phyloP scores from a whole-genome alignment of 2,888 invertebrate genomes.

The Agrochola lychnidis region DNA sequence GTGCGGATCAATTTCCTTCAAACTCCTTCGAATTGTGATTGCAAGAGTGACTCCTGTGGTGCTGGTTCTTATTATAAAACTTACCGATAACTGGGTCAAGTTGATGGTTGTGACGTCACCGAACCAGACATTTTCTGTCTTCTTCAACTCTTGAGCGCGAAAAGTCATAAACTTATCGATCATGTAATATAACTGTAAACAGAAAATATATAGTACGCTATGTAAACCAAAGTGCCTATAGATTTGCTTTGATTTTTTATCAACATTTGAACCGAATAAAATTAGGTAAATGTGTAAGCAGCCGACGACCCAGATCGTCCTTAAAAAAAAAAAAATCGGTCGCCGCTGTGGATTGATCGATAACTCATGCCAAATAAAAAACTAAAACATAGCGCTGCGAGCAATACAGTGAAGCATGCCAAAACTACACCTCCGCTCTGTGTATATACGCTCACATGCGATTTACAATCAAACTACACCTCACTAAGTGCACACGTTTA shows the following conservation, averaged over 20 bases:
- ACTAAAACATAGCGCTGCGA: no score
- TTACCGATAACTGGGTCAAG: conserved; percentile 90
- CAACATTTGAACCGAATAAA: not conserved
- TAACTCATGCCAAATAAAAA: no score
- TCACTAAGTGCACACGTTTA: no score
- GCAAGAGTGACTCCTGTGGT: not conserved
- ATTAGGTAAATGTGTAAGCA: not conserved
- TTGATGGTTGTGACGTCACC: conserved; percentile 95
- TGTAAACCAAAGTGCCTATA: not conserved
- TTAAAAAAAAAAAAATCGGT: not conserved
- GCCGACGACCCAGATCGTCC: not conserved
- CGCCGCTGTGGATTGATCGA: not conserved
- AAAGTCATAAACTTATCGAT: conserved; percentile 92
- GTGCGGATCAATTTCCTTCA: no score
- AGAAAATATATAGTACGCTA: not conserved
- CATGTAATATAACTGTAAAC: conserved; percentile 84
- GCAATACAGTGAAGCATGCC: no score
- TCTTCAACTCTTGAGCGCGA: conserved; percentile 90
- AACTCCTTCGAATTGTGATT: not conserved
- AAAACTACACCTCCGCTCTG: no score
- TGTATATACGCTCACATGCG: no score
- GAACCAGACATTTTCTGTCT: conserved; percentile 85
- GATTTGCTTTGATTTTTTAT: not conserved
- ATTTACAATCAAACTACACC: no score
- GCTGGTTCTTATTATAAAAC: not conserved